Evolutionary conservation across 2,113 vertebrate species (phyloP).

Genomic region (Phylloscopus whistleri): DNA sequence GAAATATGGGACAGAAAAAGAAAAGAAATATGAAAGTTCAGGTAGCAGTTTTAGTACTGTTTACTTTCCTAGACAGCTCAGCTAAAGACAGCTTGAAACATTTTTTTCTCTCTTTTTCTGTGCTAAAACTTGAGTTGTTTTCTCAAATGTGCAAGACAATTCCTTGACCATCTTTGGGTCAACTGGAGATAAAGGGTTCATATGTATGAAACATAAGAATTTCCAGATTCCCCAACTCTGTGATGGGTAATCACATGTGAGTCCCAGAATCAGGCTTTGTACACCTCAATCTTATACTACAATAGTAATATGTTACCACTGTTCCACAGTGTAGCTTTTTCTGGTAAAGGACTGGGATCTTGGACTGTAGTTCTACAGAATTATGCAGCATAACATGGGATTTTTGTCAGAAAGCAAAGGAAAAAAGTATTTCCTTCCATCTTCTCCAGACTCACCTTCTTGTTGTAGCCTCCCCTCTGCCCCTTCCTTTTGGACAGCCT

Average conservation of each 20-base stretch:
- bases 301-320: background rate
- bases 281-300: background rate
- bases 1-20: background rate
- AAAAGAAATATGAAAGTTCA: background rate
- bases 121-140: background rate
- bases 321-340: background rate
- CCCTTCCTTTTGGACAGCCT: background rate
- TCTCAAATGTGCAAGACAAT: background rate
- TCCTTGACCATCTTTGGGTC: background rate
- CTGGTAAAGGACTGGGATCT: background rate
- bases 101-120: background rate
- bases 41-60: background rate
- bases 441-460: background rate
- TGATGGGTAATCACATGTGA: fast-evolving
- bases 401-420: background rate
- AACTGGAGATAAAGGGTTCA: background rate
- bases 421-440: background rate
- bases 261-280: background rate
- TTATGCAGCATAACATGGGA: background rate
- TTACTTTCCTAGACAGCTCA: background rate
- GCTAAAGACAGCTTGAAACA: background rate
- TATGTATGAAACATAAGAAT: background rate
- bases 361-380: background rate
- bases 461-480: background rate
- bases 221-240: background rate